These are phyloP conservation scores for Muscicapa adusta DNA, from an alignment of 2,113 vertebrate genomes.

Conservation along the genomic window DNA sequence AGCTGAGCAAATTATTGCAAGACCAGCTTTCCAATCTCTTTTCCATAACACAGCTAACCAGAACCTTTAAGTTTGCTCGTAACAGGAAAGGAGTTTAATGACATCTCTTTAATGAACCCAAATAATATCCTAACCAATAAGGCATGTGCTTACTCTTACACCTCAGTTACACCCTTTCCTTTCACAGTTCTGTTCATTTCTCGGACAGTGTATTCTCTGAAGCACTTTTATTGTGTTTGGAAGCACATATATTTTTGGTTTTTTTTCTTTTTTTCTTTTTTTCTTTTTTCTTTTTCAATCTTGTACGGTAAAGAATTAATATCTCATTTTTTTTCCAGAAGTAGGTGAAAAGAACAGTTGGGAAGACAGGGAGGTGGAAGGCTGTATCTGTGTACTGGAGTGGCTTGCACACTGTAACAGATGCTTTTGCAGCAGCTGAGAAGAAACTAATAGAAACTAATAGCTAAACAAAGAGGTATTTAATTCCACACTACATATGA, in stretches of 20 bases:
- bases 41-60: background rate
- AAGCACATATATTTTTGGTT: background rate
- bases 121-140: background rate
- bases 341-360: background rate
- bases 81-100: background rate
- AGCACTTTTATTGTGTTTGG: background rate
- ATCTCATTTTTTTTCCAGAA: background rate
- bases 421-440: slow-evolving; percentile 43
- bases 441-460: slow-evolving; percentile 33
- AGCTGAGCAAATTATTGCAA: background rate
- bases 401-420: background rate
- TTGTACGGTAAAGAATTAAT: background rate
- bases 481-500: background rate
- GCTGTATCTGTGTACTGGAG: background rate
- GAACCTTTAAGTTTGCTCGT: background rate
- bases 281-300: background rate
- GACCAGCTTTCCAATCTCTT: background rate
- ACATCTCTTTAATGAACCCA: background rate
- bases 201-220: background rate
- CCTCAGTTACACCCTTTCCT: background rate
- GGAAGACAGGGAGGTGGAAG: background rate
- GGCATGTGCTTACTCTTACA: background rate
- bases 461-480: slow-evolving; percentile 41
- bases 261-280: background rate
- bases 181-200: background rate